Percentiles rank a stretch among this genome's conserved stretches.
phyloP scores from a whole-genome alignment of 2,113 vertebrate genomes.

The Axis porcinus region DNA sequence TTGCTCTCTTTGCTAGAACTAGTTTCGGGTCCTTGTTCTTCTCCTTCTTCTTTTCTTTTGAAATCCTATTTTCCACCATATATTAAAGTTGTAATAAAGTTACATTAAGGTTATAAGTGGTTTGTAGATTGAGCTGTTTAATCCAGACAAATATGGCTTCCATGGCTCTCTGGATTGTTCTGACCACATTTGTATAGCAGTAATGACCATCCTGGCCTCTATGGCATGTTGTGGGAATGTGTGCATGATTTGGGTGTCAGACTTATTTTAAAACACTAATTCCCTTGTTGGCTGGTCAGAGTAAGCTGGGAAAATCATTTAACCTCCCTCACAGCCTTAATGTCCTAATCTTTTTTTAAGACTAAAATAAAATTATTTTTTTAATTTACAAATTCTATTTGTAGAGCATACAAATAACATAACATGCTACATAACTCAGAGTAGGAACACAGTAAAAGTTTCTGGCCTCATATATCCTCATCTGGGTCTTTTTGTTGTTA shows the following conservation, averaged over 20 bases:
- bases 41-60: background rate
- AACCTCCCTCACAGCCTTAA: background rate
- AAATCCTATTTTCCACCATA: constrained; percentile 18
- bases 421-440: background rate
- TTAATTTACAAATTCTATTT: background rate
- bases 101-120: background rate
- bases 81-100: background rate
- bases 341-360: background rate
- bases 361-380: background rate
- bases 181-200: background rate
- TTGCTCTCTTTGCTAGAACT: background rate
- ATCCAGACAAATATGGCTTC: background rate
- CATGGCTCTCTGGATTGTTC: background rate
- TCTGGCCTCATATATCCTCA: background rate
- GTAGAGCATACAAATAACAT: background rate
- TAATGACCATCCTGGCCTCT: background rate
- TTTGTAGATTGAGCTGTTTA: background rate
- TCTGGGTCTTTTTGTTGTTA: background rate
- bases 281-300: background rate
- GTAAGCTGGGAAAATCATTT: background rate
- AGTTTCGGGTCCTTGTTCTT: background rate
- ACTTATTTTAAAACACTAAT: background rate
- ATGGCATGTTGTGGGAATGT: background rate
- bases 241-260: background rate
- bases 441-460: background rate